Conservation (phyloP, 2,888 invertebrate species). For the Lomographa bimaculata region DNA sequence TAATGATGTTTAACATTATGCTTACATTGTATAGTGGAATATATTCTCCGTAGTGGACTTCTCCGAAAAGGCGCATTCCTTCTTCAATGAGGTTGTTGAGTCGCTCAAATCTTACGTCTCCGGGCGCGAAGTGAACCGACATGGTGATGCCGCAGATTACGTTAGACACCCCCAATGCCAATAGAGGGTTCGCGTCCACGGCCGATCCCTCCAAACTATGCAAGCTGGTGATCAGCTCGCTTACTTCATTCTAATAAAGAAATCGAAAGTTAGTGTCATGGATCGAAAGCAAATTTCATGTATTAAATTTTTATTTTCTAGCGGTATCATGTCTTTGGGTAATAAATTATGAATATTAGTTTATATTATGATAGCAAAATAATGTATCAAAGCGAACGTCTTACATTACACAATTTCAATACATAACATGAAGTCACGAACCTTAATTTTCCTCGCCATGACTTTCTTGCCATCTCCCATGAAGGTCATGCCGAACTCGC, state of each 20-base stretch:
- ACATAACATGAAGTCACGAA: too few relatives aligned
- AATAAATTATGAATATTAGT: too few relatives aligned
- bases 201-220: conserved; percentile 86
- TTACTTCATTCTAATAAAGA: conserved; percentile 87
- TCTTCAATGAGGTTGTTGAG: conserved; percentile 95
- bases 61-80: conserved; percentile 94
- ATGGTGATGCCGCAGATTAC: conserved; percentile 96
- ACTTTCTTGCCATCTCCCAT: conserved; percentile 90
- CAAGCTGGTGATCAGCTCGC: conserved; percentile 87
- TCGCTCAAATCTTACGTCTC: conserved; percentile 89
- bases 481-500: conserved; percentile 94
- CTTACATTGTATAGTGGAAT: conserved; percentile 89
- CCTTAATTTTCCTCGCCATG: conserved; percentile 94
- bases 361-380: too few relatives aligned
- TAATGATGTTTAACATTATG: conserved; percentile 19
- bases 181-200: conserved; percentile 88
- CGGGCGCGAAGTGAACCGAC: conserved; percentile 92
- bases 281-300: too few relatives aligned
- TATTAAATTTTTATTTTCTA: too few relatives aligned
- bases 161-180: conserved; percentile 93
- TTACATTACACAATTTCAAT: too few relatives aligned
- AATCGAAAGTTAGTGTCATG: conserved; percentile 11
- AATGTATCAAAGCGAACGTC: too few relatives aligned
- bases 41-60: conserved; percentile 92
- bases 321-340: too few relatives aligned